Percentiles rank a stretch among this genome's conserved stretches.
These are phyloP conservation scores for Dasysyrphus albostriatus DNA, from an alignment of 2,888 invertebrate species.

Conservation along the genomic window DNA sequence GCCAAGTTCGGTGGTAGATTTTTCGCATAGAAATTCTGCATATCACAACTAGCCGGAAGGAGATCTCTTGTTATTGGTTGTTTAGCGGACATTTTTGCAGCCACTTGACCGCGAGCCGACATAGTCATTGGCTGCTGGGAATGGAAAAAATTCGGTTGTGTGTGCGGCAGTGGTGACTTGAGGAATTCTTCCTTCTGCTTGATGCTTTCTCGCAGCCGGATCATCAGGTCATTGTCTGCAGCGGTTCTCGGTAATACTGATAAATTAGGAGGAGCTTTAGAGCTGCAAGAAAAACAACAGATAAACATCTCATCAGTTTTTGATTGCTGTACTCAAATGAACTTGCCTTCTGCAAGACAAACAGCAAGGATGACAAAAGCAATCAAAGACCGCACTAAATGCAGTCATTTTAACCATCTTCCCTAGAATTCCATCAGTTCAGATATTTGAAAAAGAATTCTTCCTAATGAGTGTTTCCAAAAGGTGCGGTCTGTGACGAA, in stretches of 20 bases:
- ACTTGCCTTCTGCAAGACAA: slow-evolving; percentile 79
- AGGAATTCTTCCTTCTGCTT: slow-evolving; percentile 96
- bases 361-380: slow-evolving; percentile 78
- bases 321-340: background rate
- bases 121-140: slow-evolving; percentile 66
- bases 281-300: slow-evolving; percentile 77
- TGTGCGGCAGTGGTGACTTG: slow-evolving; percentile 86
- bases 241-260: slow-evolving; percentile 82
- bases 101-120: slow-evolving; percentile 77
- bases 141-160: slow-evolving; percentile 70
- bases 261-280: slow-evolving; percentile 81
- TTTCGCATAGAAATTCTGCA: slow-evolving; percentile 80
- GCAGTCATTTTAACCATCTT: slow-evolving; percentile 77
- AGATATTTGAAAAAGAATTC: slow-evolving; percentile 1
- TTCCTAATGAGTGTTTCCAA: slow-evolving; percentile 6
- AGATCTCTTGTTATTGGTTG: slow-evolving; percentile 78
- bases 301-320: background rate
- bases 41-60: slow-evolving; percentile 80
- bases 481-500: slow-evolving; percentile 58
- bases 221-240: slow-evolving; percentile 85
- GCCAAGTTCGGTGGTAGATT: slow-evolving; percentile 73
- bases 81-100: slow-evolving; percentile 74
- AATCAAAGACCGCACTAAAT: slow-evolving; percentile 78
- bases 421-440: slow-evolving; percentile 22
- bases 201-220: slow-evolving; percentile 91